A percentile compares a stretch with the other conserved stretches of the same genome.
Conservation (phyloP, 2,113 vertebrate genomes). For the Scortum barcoo region DNA sequence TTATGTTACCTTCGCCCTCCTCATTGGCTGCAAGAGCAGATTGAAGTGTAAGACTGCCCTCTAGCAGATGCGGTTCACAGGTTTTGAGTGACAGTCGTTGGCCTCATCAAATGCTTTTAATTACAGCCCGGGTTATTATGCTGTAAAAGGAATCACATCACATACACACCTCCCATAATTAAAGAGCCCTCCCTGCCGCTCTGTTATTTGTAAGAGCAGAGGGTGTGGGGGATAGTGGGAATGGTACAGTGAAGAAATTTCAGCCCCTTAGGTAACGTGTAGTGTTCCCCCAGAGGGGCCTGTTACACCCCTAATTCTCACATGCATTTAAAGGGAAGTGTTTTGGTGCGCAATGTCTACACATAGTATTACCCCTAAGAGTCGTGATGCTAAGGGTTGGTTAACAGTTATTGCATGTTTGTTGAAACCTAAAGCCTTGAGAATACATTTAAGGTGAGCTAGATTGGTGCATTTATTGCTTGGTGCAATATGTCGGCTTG, state of each 20-base stretch:
- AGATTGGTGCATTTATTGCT: constrained; percentile 31
- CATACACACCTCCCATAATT: constrained; percentile 72
- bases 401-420: constrained; percentile 34
- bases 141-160: constrained; percentile 71
- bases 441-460: constrained; percentile 28
- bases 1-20: constrained; percentile 22
- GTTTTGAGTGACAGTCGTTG: constrained; percentile 63
- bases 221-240: constrained; percentile 49
- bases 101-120: constrained; percentile 67
- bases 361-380: not conserved
- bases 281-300: constrained; percentile 40
- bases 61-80: constrained; percentile 44
- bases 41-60: constrained; percentile 38
- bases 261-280: constrained; percentile 57
- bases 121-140: constrained; percentile 63
- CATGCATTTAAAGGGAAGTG: constrained; percentile 56
- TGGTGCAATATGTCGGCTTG: constrained; percentile 4
- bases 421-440: constrained; percentile 45
- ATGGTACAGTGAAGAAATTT: constrained; percentile 59
- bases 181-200: constrained; percentile 69
- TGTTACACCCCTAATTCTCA: constrained; percentile 62
- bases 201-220: constrained; percentile 66
- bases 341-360: constrained; percentile 28
- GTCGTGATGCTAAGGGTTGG: not conserved
- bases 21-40: constrained; percentile 16